These are phyloP conservation scores for Copidosoma floridanum DNA, from an alignment of 1,140 invertebrate genomes.

Conservation along the genomic window DNA sequence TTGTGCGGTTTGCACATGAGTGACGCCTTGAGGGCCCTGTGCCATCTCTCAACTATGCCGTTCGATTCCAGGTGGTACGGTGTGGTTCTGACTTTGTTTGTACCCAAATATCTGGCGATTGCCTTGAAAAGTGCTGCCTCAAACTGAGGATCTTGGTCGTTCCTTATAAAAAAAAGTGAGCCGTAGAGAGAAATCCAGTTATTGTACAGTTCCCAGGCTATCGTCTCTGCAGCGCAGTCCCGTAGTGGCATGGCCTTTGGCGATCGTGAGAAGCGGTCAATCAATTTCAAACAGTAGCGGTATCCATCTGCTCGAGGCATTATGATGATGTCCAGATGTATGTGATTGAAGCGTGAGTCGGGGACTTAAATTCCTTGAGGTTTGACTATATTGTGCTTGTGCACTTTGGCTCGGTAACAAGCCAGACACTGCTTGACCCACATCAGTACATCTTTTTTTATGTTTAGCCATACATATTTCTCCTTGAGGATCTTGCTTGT, in stretches of 20 bases:
- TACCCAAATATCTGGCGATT: neutral
- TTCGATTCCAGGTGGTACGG: neutral
- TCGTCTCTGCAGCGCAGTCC: neutral
- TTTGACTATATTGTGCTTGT: neutral
- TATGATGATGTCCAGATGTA: too few relatives aligned
- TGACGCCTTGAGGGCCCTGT: neutral
- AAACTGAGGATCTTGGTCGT: neutral
- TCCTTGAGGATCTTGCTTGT: neutral
- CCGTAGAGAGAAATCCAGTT: neutral
- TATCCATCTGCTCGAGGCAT: neutral
- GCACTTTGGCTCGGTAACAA: neutral
- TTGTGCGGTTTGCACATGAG: neutral
- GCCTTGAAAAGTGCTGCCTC: neutral
- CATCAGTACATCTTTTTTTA: neutral
- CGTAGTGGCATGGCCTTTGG: neutral
- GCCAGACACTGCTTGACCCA: neutral
- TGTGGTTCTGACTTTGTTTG: neutral
- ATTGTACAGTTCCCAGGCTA: too few relatives aligned
- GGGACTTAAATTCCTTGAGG: too few relatives aligned
- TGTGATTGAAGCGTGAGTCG: too few relatives aligned
- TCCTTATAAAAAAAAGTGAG: neutral
- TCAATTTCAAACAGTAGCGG: neutral
- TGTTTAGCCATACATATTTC: slow-evolving; percentile 8
- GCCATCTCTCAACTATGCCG: neutral
- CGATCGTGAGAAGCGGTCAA: too few relatives aligned